phyloP scores from a whole-genome alignment of 2,113 vertebrate genomes.

The Bostrychus sinensis region DNA sequence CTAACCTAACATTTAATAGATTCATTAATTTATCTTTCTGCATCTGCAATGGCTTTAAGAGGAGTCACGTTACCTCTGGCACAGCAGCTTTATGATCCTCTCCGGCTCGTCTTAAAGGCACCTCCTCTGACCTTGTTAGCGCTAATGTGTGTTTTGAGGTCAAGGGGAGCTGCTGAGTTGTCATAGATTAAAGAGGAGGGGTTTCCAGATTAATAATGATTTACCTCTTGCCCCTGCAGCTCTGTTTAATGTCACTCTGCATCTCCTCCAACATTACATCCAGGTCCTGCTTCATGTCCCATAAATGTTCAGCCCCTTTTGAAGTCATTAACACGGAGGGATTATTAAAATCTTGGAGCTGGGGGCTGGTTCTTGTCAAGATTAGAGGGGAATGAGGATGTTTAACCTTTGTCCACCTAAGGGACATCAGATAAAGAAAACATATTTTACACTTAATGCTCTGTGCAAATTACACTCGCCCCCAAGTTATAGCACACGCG shows the following conservation, averaged over 20 bases:
- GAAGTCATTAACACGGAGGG: conserved; percentile 35
- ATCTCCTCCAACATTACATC: conserved; percentile 15
- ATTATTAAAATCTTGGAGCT: conserved; percentile 10
- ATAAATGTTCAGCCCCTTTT: conserved; percentile 35
- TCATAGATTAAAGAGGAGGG: conserved; percentile 54
- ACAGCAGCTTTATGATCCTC: conserved; percentile 18
- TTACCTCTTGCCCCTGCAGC: conserved; percentile 30
- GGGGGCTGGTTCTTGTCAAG: conserved; percentile 19
- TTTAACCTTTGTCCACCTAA: conserved; percentile 9
- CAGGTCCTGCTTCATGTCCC: conserved; percentile 28
- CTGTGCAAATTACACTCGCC: neutral
- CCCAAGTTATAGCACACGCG: neutral
- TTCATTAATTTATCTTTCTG: neutral
- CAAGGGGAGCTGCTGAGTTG: conserved; percentile 34
- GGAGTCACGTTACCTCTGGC: conserved; percentile 9
- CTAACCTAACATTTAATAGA: neutral
- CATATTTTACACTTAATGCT: neutral
- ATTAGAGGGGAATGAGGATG: neutral
- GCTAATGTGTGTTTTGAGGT: conserved; percentile 62
- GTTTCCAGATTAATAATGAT: conserved; percentile 39
- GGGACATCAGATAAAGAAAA: conserved; percentile 5
- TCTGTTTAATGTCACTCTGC: conserved; percentile 44
- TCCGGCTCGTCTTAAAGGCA: conserved; percentile 23
- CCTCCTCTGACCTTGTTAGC: conserved; percentile 46
- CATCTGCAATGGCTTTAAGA: neutral